Evolutionary conservation across 1,140 invertebrate genomes (phyloP).

Genomic region (Latrodectus geometricus): DNA sequence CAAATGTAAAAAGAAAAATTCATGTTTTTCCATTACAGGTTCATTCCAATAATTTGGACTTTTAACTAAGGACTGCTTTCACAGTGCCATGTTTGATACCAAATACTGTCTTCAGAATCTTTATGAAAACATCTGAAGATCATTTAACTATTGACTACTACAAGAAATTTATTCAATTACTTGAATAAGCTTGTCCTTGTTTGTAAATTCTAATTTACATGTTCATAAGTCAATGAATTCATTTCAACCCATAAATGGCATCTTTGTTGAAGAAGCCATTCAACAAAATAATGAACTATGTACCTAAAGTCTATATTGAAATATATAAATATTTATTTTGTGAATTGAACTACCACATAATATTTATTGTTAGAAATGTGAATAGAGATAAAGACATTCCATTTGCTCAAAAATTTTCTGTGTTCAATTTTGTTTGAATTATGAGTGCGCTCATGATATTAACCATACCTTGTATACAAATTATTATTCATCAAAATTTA

Average conservation of each 20-base stretch:
- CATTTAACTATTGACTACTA: not conserved
- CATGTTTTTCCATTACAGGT: not conserved
- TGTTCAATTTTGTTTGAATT: not conserved
- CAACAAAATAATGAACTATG: not conserved
- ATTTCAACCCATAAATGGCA: not conserved
- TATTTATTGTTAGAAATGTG: conserved; percentile 2
- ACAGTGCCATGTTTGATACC: conserved; percentile 62
- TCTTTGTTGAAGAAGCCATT: not conserved
- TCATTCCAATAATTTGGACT: conserved; percentile 42
- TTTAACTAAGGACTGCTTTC: conserved; percentile 55
- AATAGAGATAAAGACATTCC: not conserved
- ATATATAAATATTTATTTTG: conserved; percentile 38
- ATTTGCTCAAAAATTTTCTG: not conserved
- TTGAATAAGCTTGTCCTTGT: not conserved
- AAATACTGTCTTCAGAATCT: conserved; percentile 49
- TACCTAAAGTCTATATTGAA: conserved; percentile 21
- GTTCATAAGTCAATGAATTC: not conserved
- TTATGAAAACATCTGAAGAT: not conserved
- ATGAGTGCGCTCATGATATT: not conserved
- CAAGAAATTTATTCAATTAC: not conserved
- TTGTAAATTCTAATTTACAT: not conserved
- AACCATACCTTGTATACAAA: too few relatives aligned
- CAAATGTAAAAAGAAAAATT: too few relatives aligned
- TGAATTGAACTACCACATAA: not conserved
- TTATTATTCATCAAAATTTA: too few relatives aligned